Evolutionary conservation across 1,140 invertebrate species (phyloP), one percentile per base, ranked within the genome.

Genomic region (Chironomus tepperi): DNA sequence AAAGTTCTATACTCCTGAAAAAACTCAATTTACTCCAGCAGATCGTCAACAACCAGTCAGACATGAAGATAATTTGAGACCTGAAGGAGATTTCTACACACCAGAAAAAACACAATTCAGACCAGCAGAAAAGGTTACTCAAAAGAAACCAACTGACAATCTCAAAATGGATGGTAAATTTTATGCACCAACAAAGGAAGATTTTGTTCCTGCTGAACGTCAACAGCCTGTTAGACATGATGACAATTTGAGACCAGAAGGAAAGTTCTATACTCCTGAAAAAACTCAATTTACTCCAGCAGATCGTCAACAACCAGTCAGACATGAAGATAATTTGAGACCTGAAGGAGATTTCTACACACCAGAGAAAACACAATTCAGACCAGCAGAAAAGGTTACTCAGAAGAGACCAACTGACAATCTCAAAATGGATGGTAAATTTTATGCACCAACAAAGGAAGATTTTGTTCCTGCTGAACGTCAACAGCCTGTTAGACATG

Each of bases 341-440:
- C 85, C 84, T 1, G 87, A 88, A 80, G 87, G 87, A 15, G 85
- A 89, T 5, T 88, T 89, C 77, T 83, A 86, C 74, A 76, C 79
- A n/a, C 82, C 81, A 0, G 81, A 84, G 74, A 82, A 79, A 74
- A 80, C 82, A 67, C 75, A 83, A 76, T 85, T 81, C 78, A 76
- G 77, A 57, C 81, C 81, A 9, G 82, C 79, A 72, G 79, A 84
- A 78, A 70, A n/a, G n/a, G n/a, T n/a, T n/a, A n/a, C n/a, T n/a
- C n/a, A n/a, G n/a, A n/a, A n/a, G n/a, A 73, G 34, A 42, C 72
- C 72, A 73, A 3, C 3, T 1, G 72, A 73, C 12, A 34, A 43
- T n/a, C 12, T 24, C 1, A 70, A 18, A 70, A 3, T 6, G 16
- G 67, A 19, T 70, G 16, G 67, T 3, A 6, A 18, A 1, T 18